phyloP scores from a whole-genome alignment of 2,113 vertebrate genomes.

The Uria aalge region DNA sequence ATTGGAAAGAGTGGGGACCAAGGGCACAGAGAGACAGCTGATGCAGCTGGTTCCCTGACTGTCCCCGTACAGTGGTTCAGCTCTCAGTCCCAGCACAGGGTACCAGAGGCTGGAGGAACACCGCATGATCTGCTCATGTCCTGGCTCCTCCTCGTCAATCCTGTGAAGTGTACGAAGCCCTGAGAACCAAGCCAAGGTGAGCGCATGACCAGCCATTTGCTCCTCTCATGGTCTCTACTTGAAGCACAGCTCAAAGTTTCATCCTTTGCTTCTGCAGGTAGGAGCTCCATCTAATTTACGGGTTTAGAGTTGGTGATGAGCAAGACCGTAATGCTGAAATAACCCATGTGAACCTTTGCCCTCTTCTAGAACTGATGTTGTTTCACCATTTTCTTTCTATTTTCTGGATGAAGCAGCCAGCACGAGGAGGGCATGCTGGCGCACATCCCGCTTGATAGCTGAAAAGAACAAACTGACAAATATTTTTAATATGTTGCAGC shows the following conservation, averaged over 20 bases:
- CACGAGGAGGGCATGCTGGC: background rate
- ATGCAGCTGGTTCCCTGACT: background rate
- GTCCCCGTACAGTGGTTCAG: background rate
- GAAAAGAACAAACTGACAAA: slow-evolving; percentile 1
- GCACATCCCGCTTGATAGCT: background rate
- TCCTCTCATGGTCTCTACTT: background rate
- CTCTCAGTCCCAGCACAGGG: background rate
- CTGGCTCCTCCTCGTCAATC: background rate
- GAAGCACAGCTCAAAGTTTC: background rate
- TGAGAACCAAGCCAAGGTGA: background rate
- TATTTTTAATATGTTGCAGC: background rate
- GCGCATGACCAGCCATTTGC: background rate
- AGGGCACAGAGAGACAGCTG: background rate
- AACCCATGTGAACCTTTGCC: background rate
- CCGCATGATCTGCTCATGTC: accelerated
- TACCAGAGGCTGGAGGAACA: background rate
- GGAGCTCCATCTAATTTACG: background rate
- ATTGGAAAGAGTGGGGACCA: background rate
- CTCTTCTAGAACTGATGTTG: background rate
- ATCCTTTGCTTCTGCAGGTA: background rate
- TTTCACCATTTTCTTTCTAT: background rate
- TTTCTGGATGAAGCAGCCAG: background rate
- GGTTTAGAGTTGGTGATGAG: background rate
- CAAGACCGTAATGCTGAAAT: background rate
- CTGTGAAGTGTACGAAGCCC: background rate